Evolutionary conservation across 2,113 vertebrate genomes (phyloP).

Genomic region (Chaetorhynchus papuensis): DNA sequence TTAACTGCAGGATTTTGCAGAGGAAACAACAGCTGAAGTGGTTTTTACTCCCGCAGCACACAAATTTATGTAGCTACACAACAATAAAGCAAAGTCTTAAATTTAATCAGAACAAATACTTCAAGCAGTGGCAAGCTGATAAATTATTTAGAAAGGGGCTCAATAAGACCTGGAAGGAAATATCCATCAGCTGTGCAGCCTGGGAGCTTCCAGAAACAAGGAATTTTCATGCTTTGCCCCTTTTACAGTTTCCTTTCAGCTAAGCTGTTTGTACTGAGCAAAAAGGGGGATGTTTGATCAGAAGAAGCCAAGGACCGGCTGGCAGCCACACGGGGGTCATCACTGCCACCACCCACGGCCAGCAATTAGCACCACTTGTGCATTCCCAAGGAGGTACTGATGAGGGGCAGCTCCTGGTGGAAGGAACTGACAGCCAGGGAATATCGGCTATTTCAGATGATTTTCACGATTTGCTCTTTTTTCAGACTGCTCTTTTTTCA

Average conservation of each 20-base stretch:
- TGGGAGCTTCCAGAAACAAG: slow-evolving; percentile 8
- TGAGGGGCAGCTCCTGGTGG: background rate
- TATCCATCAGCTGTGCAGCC: background rate
- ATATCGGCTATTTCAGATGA: rapidly evolving
- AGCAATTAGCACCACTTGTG: background rate
- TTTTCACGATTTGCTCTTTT: background rate
- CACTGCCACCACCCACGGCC: background rate
- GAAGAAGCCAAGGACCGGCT: background rate
- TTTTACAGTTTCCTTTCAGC: background rate
- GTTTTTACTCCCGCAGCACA: slow-evolving; percentile 23
- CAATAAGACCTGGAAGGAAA: slow-evolving; percentile 40
- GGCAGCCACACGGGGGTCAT: background rate
- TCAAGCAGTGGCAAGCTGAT: slow-evolving; percentile 67
- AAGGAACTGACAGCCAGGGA: background rate
- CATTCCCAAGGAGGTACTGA: background rate
- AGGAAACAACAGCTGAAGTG: slow-evolving; percentile 17
- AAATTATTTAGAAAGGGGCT: slow-evolving; percentile 74
- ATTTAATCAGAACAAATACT: slow-evolving; percentile 74
- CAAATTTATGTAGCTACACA: slow-evolving; percentile 58
- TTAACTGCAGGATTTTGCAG: slow-evolving; percentile 48
- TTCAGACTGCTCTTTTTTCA: background rate
- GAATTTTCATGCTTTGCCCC: background rate
- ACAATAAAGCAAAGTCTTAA: slow-evolving; percentile 70
- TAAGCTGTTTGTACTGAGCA: background rate
- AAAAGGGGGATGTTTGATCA: background rate